These are phyloP conservation scores for Symphodus melops DNA, from an alignment of 2,113 vertebrate genomes.

Conservation along the genomic window DNA sequence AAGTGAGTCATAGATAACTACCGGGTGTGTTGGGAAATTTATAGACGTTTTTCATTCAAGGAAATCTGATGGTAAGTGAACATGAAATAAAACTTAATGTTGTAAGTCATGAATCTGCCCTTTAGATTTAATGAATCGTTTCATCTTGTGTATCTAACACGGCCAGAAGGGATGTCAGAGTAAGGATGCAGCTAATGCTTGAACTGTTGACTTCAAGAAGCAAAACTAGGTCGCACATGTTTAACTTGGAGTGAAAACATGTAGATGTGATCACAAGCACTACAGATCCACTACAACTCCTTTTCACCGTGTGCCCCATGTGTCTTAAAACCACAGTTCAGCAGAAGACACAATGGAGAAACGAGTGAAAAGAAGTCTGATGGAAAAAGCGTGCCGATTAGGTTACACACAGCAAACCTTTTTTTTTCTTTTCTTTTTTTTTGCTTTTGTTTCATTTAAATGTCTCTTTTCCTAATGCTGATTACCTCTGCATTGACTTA, in stretches of 20 bases:
- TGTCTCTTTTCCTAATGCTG: background rate
- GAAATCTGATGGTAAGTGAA: background rate
- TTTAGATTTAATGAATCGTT: background rate
- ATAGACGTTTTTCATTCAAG: background rate
- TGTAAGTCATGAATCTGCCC: background rate
- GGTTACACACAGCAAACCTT: too few species aligned
- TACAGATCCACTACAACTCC: background rate
- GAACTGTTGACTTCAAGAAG: background rate
- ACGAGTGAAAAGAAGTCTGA: constrained; percentile 3
- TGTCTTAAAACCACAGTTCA: background rate
- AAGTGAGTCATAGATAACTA: constrained; percentile 80
- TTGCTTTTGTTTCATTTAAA: constrained; percentile 6
- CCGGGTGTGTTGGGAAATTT: background rate
- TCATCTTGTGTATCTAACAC: background rate
- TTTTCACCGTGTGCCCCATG: background rate
- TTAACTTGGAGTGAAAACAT: background rate
- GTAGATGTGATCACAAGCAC: background rate
- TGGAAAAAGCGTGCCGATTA: constrained; percentile 9
- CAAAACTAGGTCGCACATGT: background rate
- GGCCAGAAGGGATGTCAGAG: background rate
- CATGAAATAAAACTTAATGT: too few species aligned
- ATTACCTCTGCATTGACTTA: background rate
- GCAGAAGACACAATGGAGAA: background rate
- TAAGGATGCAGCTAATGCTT: background rate
- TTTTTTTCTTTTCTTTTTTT: too few species aligned